A percentile compares a stretch with the other conserved stretches of the same genome.
These are phyloP conservation scores for Pituophis catenifer DNA, from an alignment of 2,113 vertebrate genomes.

Conservation along the genomic window DNA sequence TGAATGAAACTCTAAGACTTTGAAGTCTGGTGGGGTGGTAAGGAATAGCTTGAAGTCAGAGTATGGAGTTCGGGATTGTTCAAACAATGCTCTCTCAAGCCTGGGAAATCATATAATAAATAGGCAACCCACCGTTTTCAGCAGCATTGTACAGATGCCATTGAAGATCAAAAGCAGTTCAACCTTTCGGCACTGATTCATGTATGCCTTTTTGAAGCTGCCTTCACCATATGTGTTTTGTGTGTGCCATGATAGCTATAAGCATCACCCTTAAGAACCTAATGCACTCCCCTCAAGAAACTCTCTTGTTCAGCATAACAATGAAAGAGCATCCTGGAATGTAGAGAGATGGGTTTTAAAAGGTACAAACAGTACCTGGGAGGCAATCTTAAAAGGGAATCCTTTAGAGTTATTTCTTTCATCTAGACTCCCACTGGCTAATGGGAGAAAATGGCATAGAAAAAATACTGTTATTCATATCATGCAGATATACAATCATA, in stretches of 20 bases:
- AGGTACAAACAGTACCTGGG: constrained; percentile 35
- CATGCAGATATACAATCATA: constrained; percentile 45
- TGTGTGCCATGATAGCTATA: constrained; percentile 32
- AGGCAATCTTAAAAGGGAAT: constrained; percentile 41
- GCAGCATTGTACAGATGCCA: not conserved
- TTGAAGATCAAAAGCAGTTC: not conserved
- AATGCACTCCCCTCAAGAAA: constrained; percentile 22
- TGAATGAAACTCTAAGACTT: not conserved
- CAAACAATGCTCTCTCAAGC: not conserved
- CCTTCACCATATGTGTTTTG: constrained; percentile 14
- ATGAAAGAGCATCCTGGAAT: constrained; percentile 37
- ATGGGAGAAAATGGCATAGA: constrained; percentile 29
- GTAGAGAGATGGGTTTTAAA: constrained; percentile 49
- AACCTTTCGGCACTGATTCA: constrained; percentile 6
- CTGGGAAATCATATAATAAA: constrained; percentile 4
- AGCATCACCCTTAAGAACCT: constrained; percentile 38
- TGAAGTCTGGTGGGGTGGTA: accelerated
- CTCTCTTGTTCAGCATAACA: constrained; percentile 49
- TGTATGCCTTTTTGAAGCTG: not conserved
- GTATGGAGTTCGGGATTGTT: not conserved
- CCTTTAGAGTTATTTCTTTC: constrained; percentile 57
- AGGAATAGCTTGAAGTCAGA: not conserved
- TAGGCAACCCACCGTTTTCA: not conserved
- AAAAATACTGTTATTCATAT: constrained; percentile 43
- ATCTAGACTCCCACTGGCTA: constrained; percentile 36